Base-by-base conservation (phyloP, 2,888 invertebrate genomes). In the Cerastoderma edule region DNA sequence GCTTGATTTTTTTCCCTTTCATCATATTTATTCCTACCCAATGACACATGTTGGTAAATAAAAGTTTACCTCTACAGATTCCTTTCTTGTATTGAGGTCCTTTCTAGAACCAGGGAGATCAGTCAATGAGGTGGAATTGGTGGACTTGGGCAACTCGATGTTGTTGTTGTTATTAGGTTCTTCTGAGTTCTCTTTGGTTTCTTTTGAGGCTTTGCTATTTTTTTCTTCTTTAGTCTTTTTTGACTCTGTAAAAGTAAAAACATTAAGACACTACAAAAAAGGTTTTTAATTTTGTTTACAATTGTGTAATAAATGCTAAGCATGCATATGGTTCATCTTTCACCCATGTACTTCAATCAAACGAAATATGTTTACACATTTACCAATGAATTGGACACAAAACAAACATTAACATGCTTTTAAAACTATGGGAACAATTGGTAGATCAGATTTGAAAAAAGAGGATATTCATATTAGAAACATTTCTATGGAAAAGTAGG, bases 151-250 rank as follows among this genome's bases (percentile, higher is more conserved):
- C 72, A 60, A 24, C 77, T 75, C 48, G 67, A 85, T 78, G 35
- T 78, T 84, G 75, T 83, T 85, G 54, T 80, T 53, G n/a, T 54
- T 69, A 5, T 67, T 65, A 13, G 32, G 44, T 6, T 53, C 44
- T 48, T 69, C 50, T 32, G 68, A 44, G 8, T 33, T 27, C 10
- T 53, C 35, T 60, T 60, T 60, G 39, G 60, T 60, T 24, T 60
- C 60, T 60, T 35, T 60, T 13, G 60, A 60, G 8, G 32, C 22
- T 60, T 72, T 67, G 19, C 64, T 63, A 19, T 46, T 39, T 30
- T 72, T 71, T 13, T 50, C 30, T 13, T 71, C 71, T 24, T 32
- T 64, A n/a, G 35, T 64, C 32, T 33, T 53, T 39, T 71, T 71
- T 8, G 71, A 39, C 73, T 78, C 46, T 67, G 71, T 63, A 39